phyloP scores from a whole-genome alignment of 92 coral and sea anemone species.

The Blastomussa wellsi region DNA sequence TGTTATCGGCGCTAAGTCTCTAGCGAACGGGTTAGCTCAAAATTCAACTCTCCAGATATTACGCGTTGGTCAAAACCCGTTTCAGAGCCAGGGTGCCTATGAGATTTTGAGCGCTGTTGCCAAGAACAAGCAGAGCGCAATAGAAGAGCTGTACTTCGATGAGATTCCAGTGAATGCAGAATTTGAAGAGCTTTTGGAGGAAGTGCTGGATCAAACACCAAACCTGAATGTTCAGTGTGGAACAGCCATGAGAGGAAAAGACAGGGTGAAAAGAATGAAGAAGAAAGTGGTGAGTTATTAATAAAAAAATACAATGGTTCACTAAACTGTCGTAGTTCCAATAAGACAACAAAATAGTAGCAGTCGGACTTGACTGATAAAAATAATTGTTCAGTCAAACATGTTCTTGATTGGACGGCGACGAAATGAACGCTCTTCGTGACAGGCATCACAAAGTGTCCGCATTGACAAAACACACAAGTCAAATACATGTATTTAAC shows the following conservation, averaged over 20 bases:
- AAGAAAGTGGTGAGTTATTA: conserved; percentile 80
- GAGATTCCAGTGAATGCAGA: conserved; percentile 85
- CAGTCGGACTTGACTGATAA: not conserved
- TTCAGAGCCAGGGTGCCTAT: conserved; percentile 71
- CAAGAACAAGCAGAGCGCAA: conserved; percentile 73
- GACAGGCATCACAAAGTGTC: too few relatives aligned
- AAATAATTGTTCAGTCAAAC: too few relatives aligned
- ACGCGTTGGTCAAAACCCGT: conserved; percentile 81
- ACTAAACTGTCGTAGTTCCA: not conserved
- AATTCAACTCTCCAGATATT: conserved; percentile 74
- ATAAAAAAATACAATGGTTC: not conserved
- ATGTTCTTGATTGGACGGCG: too few relatives aligned
- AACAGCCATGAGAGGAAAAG: conserved; percentile 86
- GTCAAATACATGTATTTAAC: too few relatives aligned
- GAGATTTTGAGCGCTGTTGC: conserved; percentile 73
- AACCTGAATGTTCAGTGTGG: conserved; percentile 88
- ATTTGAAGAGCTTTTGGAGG: conserved; percentile 83
- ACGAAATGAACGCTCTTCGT: too few relatives aligned
- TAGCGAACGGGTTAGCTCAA: conserved; percentile 73
- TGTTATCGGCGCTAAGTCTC: conserved; percentile 62
- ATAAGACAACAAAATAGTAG: too few relatives aligned
- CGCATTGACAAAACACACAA: too few relatives aligned
- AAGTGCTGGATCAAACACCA: conserved; percentile 65
- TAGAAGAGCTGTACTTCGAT: conserved; percentile 82
- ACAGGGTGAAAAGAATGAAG: conserved; percentile 78